Percentiles rank a stretch among this genome's conserved stretches.
Conservation (phyloP, 2,888 invertebrate species). For the Apamea monoglypha region DNA sequence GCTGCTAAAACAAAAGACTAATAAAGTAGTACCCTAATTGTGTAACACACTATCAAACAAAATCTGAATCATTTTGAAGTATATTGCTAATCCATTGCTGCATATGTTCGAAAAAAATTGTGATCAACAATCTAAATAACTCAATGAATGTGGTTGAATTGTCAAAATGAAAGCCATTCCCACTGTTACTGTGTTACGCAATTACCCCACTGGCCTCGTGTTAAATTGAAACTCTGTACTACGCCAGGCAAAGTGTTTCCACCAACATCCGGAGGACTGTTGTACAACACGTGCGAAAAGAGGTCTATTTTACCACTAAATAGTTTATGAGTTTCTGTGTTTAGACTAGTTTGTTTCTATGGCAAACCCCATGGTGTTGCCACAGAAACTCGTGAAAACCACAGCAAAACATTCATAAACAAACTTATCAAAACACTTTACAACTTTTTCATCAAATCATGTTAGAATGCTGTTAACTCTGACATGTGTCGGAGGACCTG, state of each 20-base stretch:
- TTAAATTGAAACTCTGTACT: not conserved
- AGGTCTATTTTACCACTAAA: not conserved
- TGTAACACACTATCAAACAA: no score
- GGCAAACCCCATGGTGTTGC: not conserved
- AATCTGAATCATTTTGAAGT: no score
- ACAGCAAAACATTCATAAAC: not conserved
- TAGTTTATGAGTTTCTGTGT: not conserved
- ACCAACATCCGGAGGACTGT: not conserved
- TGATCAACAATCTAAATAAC: no score
- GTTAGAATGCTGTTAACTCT: not conserved
- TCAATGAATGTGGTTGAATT: no score
- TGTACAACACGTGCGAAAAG: not conserved
- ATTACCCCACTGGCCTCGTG: not conserved
- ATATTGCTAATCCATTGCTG: no score
- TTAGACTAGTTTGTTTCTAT: not conserved
- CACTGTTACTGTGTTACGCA: no score
- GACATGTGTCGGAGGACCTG: conserved; percentile 9
- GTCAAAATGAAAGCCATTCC: no score
- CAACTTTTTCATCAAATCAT: conserved; percentile 1
- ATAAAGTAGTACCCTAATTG: no score
- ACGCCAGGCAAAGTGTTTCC: not conserved
- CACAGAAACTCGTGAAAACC: not conserved
- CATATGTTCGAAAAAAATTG: no score
- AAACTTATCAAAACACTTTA: not conserved
- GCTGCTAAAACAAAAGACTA: not conserved